Evolutionary conservation across 1,140 invertebrate species (phyloP).

Genomic region (Drosophila pachea): DNA sequence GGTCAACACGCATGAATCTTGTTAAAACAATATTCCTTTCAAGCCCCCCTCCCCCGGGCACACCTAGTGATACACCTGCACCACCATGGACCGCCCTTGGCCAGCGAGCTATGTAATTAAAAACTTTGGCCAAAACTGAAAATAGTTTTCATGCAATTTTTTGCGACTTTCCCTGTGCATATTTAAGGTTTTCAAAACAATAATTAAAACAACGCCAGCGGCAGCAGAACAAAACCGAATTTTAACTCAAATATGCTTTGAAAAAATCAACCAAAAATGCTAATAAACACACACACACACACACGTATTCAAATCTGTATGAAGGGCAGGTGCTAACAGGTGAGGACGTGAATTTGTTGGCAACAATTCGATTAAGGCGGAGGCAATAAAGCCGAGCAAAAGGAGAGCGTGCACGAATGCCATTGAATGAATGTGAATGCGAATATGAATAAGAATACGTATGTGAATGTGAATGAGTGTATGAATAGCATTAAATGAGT

Average conservation of each 20-base stretch:
- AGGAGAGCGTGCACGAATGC: slow-evolving; percentile 9
- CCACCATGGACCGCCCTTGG: slow-evolving; percentile 15
- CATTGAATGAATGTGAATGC: slow-evolving; percentile 20
- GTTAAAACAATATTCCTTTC: slow-evolving; percentile 9
- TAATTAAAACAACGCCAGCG: slow-evolving; percentile 47
- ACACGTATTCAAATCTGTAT: not conserved
- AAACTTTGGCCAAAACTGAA: slow-evolving; percentile 52
- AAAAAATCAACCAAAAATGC: slow-evolving; percentile 3
- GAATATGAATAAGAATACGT: slow-evolving; percentile 23
- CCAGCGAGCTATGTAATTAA: slow-evolving; percentile 62
- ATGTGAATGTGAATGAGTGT: slow-evolving; percentile 5
- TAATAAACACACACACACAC: slow-evolving; percentile 1
- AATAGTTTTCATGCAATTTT: slow-evolving; percentile 17
- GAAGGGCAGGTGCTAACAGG: not conserved
- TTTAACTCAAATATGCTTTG: slow-evolving; percentile 28
- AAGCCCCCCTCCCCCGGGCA: too few species aligned
- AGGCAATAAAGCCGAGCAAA: not conserved
- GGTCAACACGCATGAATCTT: slow-evolving; percentile 22
- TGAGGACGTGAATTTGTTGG: slow-evolving; percentile 34
- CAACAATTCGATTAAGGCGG: slow-evolving; percentile 22
- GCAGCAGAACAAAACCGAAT: slow-evolving; percentile 37
- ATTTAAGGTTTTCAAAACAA: slow-evolving; percentile 46
- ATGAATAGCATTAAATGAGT: slow-evolving; percentile 22
- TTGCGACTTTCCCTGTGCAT: slow-evolving; percentile 8
- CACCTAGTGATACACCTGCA: not conserved